Base-by-base conservation (phyloP, 2,888 invertebrate genomes). In the Hyposoter didymator region DNA sequence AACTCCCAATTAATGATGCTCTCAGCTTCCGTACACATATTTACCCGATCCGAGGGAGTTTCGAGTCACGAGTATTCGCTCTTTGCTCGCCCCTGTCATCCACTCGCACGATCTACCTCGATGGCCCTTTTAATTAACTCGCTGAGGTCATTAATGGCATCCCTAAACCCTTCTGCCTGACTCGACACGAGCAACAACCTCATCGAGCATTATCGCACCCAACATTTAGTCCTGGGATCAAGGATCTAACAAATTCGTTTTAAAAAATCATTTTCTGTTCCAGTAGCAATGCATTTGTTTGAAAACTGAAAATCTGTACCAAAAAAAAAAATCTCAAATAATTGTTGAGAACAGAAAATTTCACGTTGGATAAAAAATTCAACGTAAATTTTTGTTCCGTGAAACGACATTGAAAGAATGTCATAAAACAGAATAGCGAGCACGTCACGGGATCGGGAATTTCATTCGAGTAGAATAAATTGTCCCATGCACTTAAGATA, bases 41-140 rank as follows among this genome's bases (percentile, higher is more conserved):
- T 59, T 59, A 59, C 59, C 59, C 22, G 28, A 28, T 28, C 59
- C 28, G 28, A 59, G 59, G 28, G 22, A 59, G 28, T 28, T 84
- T 84, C 78, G 28, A 72, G 52, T 75, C 75, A 75, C 43, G 43
- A 14, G 64, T 43, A 75, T 64, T 64, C 75, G 74, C 64, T 39
- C 75, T 52, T 52, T 64, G 32, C 49, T 45, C 62, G 64, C 22
- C 73, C 47, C 74, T 59, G 76, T 80, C 79, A 84, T 67, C 73
- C 62, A 84, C 74, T 74, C 49, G 47, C 59, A 62, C 78, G 84
- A 84, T 82, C 72, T 78, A 73, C 84, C 73, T 67, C 78, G 66
- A 49, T 78, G 62, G 84, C 66, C 78, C 80, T 81, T 86, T 86
- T 78, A 86, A 87, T 87, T 87, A 84, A 79, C 78, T 67, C 79